A percentile compares a stretch with the other conserved stretches of the same genome.
phyloP scores from a whole-genome alignment of 2,113 vertebrate species.

The Canis aureus region DNA sequence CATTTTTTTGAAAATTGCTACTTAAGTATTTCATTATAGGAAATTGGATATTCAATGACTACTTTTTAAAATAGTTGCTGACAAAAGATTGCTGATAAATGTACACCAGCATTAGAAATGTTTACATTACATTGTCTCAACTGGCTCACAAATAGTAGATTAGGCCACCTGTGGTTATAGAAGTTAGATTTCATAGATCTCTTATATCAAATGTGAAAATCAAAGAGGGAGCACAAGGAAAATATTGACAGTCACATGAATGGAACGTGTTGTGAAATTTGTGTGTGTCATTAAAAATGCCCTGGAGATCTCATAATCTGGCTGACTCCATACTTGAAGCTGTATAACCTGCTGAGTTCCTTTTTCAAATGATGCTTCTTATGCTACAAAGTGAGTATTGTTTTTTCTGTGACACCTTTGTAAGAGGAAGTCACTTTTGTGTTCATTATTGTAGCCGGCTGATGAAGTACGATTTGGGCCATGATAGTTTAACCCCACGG shows the following conservation, averaged over 20 bases:
- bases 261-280: not conserved
- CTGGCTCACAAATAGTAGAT: not conserved
- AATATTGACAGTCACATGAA: not conserved
- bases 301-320: conserved; percentile 52
- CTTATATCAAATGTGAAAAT: not conserved
- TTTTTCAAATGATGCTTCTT: conserved; percentile 75
- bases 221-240: not conserved
- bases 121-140: not conserved
- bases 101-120: not conserved
- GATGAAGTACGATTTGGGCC: conserved; percentile 66
- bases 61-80: not conserved
- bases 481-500: conserved; percentile 64
- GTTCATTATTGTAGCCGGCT: conserved; percentile 60
- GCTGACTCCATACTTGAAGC: conserved; percentile 54
- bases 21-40: not conserved
- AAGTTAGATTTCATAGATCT: not conserved
- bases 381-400: conserved; percentile 73
- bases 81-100: not conserved
- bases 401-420: conserved; percentile 62
- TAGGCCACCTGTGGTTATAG: not conserved
- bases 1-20: conserved; percentile 52
- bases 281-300: conserved; percentile 50
- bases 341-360: conserved; percentile 77
- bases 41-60: not conserved
- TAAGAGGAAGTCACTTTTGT: conserved; percentile 73